phyloP scores from a whole-genome alignment of 2,113 vertebrate genomes.

The Lepisosteus oculatus region DNA sequence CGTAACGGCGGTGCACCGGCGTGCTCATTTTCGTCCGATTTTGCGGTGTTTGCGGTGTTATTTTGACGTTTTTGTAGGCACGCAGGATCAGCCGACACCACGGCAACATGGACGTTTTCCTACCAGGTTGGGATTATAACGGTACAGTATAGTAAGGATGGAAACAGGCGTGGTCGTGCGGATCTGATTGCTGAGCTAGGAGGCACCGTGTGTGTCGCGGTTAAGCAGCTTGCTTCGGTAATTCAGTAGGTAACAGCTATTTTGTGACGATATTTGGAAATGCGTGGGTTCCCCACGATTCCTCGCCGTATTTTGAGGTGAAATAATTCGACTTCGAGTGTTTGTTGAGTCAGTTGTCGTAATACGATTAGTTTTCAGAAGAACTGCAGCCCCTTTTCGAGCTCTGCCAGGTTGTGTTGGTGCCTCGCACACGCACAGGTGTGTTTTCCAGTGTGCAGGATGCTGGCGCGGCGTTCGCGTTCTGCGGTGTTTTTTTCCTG shows the following conservation, averaged over 20 bases:
- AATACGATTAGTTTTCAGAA: background rate
- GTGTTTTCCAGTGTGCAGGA: too few species aligned
- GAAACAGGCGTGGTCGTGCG: constrained; percentile 64
- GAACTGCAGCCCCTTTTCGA: background rate
- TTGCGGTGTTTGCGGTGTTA: too few species aligned
- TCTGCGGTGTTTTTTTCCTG: too few species aligned
- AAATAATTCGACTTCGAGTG: background rate
- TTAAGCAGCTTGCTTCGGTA: background rate
- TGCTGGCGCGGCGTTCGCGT: too few species aligned
- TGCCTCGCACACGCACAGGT: too few species aligned
- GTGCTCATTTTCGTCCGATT: too few species aligned
- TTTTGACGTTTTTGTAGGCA: too few species aligned
- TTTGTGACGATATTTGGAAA: too few species aligned
- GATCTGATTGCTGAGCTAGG: constrained; percentile 36
- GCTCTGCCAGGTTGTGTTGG: too few species aligned
- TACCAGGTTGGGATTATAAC: constrained; percentile 34
- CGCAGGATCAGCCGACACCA: background rate
- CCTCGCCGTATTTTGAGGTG: background rate
- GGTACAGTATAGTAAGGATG: constrained; percentile 44
- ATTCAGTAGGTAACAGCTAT: background rate
- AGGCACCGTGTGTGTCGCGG: background rate
- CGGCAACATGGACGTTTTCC: constrained; percentile 9
- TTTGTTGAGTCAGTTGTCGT: background rate
- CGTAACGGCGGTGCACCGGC: too few species aligned
- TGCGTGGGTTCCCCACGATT: too few species aligned